phyloP scores from a whole-genome alignment of 2,888 invertebrate genomes.

The Aproaerema taeniolella region DNA sequence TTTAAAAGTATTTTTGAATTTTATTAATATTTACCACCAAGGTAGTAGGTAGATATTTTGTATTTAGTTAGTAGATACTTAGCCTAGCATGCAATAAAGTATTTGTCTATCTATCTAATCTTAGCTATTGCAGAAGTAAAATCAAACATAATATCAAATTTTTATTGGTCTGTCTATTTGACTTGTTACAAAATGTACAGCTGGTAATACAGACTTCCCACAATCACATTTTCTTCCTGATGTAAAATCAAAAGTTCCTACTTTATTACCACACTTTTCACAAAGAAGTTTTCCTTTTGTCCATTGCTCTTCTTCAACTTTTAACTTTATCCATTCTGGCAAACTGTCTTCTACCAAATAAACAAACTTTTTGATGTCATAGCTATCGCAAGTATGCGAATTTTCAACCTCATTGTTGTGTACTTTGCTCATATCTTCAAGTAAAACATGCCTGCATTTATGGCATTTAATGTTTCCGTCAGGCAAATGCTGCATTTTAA shows the following conservation, averaged over 20 bases:
- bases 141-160: no score
- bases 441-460: constrained; percentile 59
- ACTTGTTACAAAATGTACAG: constrained; percentile 79
- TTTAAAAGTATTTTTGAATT: no score
- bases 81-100: no score
- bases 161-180: constrained; percentile 76
- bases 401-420: background rate
- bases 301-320: constrained; percentile 78
- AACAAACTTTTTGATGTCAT: constrained; percentile 49
- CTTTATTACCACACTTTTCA: constrained; percentile 75
- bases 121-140: no score
- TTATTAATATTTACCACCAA: no score
- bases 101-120: no score
- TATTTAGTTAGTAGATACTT: no score
- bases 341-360: constrained; percentile 76
- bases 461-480: constrained; percentile 51
- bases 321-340: constrained; percentile 74
- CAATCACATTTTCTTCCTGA: constrained; percentile 81
- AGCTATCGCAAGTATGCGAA: constrained; percentile 40
- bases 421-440: constrained; percentile 31
- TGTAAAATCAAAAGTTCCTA: constrained; percentile 83
- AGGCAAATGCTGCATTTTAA: constrained; percentile 20
- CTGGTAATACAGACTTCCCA: constrained; percentile 68
- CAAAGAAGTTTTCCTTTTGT: constrained; percentile 82
- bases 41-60: no score